Percentiles rank a stretch among this genome's conserved stretches.
These are phyloP conservation scores for Phoxinus dragarum DNA, from an alignment of 2,797 vertebrate species.

Conservation along the genomic window DNA sequence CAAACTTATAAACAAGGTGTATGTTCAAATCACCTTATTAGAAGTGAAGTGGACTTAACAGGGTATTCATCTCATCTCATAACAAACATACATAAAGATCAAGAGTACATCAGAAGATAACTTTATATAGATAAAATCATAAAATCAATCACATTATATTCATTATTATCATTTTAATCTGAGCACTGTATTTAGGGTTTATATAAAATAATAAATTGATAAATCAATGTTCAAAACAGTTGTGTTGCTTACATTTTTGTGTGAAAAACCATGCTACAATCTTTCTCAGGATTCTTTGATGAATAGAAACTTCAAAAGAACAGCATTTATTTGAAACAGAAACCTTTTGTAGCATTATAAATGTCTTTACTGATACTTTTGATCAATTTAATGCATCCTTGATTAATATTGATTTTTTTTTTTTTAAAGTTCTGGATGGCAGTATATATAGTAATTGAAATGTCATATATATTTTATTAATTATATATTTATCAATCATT, in stretches of 20 bases:
- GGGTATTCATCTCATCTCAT: neutral
- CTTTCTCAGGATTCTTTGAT: neutral
- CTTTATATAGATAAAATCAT: no score
- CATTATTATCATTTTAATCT: neutral
- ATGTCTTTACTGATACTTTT: neutral
- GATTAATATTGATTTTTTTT: neutral
- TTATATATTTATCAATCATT: neutral
- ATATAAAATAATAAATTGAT: neutral
- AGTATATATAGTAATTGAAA: neutral
- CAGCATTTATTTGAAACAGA: neutral
- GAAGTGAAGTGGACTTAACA: neutral
- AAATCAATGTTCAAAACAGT: neutral
- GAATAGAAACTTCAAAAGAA: neutral
- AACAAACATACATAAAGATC: no score
- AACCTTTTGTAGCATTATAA: neutral
- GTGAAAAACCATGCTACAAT: neutral
- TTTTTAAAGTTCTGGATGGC: neutral
- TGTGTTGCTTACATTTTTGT: neutral
- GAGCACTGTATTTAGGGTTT: neutral
- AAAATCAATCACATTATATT: no score
- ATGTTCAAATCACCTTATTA: neutral
- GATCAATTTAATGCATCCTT: neutral
- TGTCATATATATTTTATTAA: neutral
- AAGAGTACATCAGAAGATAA: no score
- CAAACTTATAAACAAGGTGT: slow-evolving; percentile 3